Percentiles rank a stretch among this genome's conserved stretches.
Evolutionary conservation across 2,797 vertebrate genomes (phyloP).

Genomic region (Cyclopterus lumpus): DNA sequence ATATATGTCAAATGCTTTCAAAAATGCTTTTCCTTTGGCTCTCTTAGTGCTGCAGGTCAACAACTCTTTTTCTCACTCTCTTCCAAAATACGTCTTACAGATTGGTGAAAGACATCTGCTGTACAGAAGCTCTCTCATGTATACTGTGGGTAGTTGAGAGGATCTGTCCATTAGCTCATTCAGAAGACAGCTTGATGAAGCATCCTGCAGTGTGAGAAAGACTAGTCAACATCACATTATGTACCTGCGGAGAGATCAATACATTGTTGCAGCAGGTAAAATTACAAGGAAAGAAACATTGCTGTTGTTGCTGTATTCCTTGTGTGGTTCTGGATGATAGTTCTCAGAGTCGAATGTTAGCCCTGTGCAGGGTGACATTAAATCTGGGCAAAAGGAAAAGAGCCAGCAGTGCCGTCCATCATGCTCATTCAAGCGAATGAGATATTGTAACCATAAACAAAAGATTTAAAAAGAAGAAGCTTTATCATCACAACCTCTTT

Average conservation of each 20-base stretch:
- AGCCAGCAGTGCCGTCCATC: background rate
- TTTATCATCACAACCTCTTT: too few species aligned
- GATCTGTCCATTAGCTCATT: conserved; percentile 24
- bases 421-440: background rate
- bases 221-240: conserved; percentile 25
- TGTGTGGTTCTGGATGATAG: background rate
- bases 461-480: background rate
- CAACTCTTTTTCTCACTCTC: background rate
- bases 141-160: background rate
- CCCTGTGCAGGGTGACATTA: background rate
- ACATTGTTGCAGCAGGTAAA: conserved; percentile 17
- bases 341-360: background rate
- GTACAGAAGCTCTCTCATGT: background rate
- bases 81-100: background rate
- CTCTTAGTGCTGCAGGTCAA: background rate
- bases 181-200: conserved; percentile 45
- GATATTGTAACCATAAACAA: background rate
- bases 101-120: background rate
- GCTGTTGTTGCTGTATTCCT: too few species aligned
- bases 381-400: background rate
- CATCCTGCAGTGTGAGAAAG: conserved; percentile 25
- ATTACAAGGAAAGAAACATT: background rate
- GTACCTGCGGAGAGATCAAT: conserved; percentile 34
- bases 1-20: background rate
- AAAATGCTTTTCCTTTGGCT: background rate